These are phyloP conservation scores for Globodera rostochiensis DNA, from an alignment of 1,140 invertebrate species.

Conservation along the genomic window DNA sequence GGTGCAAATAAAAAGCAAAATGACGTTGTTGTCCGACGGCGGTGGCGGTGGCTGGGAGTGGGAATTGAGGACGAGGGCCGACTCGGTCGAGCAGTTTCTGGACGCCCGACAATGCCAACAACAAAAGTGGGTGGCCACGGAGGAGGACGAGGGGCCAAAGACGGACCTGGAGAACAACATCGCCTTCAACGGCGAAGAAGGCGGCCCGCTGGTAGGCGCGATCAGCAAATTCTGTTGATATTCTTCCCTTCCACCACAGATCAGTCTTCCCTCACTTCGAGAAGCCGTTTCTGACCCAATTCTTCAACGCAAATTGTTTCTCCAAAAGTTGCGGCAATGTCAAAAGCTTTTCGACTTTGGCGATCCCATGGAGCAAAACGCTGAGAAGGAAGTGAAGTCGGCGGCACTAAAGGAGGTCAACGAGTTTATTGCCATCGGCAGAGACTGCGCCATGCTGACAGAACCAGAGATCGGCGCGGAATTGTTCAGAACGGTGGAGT, in stretches of 20 bases:
- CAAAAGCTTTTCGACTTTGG: constrained; percentile 17
- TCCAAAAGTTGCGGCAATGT: constrained; percentile 21
- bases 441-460: background rate
- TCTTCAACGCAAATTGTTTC: background rate
- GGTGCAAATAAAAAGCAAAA: too few species aligned
- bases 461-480: background rate
- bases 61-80: background rate
- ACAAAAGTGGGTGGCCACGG: background rate
- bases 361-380: constrained; percentile 38
- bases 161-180: background rate
- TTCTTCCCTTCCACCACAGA: background rate
- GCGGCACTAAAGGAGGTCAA: constrained; percentile 8
- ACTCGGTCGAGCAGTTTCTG: constrained; percentile 7
- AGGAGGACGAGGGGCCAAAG: background rate
- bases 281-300: background rate
- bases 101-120: background rate
- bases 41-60: constrained; percentile 33
- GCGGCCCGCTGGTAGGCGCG: background rate
- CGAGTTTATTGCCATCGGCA: background rate
- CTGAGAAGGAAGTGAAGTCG: constrained; percentile 4
- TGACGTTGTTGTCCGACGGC: too few species aligned
- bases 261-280: constrained; percentile 4
- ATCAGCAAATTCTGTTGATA: background rate
- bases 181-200: background rate
- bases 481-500: constrained; percentile 9